phyloP scores from a whole-genome alignment of 2,888 invertebrate species.

The Galerucella nymphaeae region DNA sequence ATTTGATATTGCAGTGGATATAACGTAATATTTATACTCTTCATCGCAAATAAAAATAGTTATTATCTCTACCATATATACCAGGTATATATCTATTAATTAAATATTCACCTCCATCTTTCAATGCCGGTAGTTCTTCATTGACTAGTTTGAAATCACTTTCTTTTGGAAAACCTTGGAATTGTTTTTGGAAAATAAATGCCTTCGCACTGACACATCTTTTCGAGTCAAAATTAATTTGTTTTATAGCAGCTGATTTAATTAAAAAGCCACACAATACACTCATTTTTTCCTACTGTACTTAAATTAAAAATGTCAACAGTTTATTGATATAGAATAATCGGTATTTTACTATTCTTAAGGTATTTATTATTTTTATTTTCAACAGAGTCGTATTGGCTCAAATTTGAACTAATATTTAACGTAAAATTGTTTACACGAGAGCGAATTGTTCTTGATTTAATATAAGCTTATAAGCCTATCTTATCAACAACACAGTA shows the following conservation, averaged over 20 bases:
- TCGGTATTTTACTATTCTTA: neutral
- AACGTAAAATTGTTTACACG: neutral
- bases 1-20: neutral
- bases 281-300: neutral
- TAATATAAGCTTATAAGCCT: no score
- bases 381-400: neutral
- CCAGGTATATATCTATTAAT: neutral
- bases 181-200: conserved; percentile 74
- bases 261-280: neutral
- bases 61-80: neutral
- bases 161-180: conserved; percentile 74
- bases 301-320: neutral
- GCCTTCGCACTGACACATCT: conserved; percentile 63
- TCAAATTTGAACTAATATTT: neutral
- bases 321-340: neutral
- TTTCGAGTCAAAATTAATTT: conserved; percentile 3
- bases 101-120: conserved; percentile 72
- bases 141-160: conserved; percentile 75
- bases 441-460: neutral
- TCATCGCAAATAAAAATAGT: no score
- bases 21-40: neutral
- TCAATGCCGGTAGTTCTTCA: conserved; percentile 73
- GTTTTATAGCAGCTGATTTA: neutral
- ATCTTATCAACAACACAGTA: no score
- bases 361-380: neutral